Base-by-base conservation (phyloP, 2,113 vertebrate species). In the Anthoscopus minutus region DNA sequence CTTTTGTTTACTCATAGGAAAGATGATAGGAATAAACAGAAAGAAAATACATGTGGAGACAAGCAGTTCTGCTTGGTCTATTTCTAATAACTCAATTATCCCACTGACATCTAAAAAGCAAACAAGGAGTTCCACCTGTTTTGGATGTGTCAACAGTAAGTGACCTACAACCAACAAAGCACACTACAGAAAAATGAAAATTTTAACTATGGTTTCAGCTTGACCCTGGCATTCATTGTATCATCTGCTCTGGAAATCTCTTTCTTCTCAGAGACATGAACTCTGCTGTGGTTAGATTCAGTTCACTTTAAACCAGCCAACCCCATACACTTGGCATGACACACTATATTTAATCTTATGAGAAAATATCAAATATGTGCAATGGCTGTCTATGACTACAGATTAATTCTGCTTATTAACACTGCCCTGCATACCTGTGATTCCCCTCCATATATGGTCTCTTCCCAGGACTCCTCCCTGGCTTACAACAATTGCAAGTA, bases 381-480 rank as follows among this genome's bases (percentile, higher is more conserved):
- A 56, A 45, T 21, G 40, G 57, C 24, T 51, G 22, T 38, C 66
- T 62, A 51, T 33, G 37, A 61, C 15, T 56, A 56, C 27, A 69
- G 53, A 51, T 44, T 5, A 47, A 61, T 14, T 67, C 22, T 83
- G 51, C 11, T 81, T 14, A 79, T 21, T 47, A 47, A 42, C 33
- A 76, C 28, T 74, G 37, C 24, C 19, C 61, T 79, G 33, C 61
- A 76, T 61, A 66, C 23, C 47, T 66, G 19, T 15, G 31, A 58
- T 33, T 71, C 24, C 21, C 25, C 3, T 2, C 31, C 33, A 10
- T 2, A 7, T 11, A 64, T 1, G 2, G 15, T 24, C 27, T 51
- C 28, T 42, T 62, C 64, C 81, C 42, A 38, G 60, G 42, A 53
- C 56, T 69, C 42, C 33, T 62, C 73, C 53, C 40, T 40, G 24